Percentiles rank a stretch among this genome's conserved stretches.
Evolutionary conservation across 2,888 invertebrate genomes (phyloP).

Genomic region (Calameuta filiformis): DNA sequence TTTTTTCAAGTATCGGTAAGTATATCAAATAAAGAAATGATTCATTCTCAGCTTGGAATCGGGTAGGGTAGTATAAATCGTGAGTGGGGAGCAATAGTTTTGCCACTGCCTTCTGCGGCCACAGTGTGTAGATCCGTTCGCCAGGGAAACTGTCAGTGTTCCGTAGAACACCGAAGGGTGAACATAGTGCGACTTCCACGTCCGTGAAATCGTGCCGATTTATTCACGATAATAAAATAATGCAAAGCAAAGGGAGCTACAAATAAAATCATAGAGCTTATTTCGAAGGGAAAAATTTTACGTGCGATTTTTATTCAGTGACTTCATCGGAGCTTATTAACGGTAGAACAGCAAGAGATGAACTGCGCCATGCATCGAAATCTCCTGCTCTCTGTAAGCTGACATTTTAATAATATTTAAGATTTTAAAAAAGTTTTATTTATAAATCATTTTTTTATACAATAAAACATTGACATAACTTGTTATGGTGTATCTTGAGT

Average conservation of each 20-base stretch:
- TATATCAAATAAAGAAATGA: not conserved
- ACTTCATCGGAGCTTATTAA: not conserved
- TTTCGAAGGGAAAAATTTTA: not conserved
- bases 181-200: not conserved
- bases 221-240: not conserved
- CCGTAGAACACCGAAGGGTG: constrained; percentile 17
- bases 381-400: not conserved
- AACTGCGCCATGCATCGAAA: not conserved
- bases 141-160: constrained; percentile 13
- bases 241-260: not conserved
- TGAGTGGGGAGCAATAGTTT: constrained; percentile 10
- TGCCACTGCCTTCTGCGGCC: constrained; percentile 14
- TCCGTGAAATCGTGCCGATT: not conserved
- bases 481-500: not conserved
- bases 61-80: constrained; percentile 1
- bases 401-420: not conserved
- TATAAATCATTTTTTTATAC: not conserved
- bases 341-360: not conserved
- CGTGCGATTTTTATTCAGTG: not conserved
- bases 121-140: constrained; percentile 22
- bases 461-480: not conserved
- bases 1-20: not conserved
- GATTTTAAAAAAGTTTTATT: not conserved
- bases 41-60: not conserved
- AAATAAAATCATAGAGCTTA: not conserved